phyloP scores from a whole-genome alignment of 2,797 vertebrate genomes.

The Esox masquinongy region DNA sequence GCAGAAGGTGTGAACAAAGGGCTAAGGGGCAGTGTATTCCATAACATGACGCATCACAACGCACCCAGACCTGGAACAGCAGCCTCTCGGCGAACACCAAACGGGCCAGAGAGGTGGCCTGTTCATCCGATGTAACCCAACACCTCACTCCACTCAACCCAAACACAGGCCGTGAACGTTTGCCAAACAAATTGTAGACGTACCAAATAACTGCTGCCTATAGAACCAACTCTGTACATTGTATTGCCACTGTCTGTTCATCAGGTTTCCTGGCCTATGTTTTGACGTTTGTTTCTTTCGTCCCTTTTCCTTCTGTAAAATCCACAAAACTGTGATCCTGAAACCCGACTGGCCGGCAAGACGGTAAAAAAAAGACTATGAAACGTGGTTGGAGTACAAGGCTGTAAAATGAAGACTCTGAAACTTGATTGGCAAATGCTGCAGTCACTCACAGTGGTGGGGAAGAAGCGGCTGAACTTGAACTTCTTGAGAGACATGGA shows the following conservation, averaged over 20 bases:
- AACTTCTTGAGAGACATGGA: constrained; percentile 97
- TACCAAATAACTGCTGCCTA: too few relatives aligned
- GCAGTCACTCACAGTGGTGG: constrained; percentile 84
- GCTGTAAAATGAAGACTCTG: not conserved
- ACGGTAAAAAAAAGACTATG: not conserved
- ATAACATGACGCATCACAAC: not conserved
- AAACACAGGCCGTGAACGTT: too few relatives aligned
- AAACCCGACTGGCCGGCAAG: not conserved
- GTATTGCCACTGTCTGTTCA: not conserved
- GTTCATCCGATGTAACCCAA: not conserved
- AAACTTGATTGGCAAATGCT: not conserved
- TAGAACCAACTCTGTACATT: not conserved
- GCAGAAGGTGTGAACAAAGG: not conserved
- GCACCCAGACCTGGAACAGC: not conserved
- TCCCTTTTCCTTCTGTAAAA: not conserved
- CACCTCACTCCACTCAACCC: not conserved
- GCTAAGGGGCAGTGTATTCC: not conserved
- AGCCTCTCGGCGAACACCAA: not conserved
- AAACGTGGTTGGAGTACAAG: not conserved
- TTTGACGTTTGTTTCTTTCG: not conserved
- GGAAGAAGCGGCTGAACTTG: constrained; percentile 96
- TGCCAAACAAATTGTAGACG: too few relatives aligned
- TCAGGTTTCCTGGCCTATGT: not conserved
- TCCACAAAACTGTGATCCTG: not conserved
- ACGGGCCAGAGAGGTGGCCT: not conserved